Percentiles rank a stretch among this genome's conserved stretches.
Evolutionary conservation across 2,888 invertebrate genomes (phyloP).

Genomic region (Hedya salicella): DNA sequence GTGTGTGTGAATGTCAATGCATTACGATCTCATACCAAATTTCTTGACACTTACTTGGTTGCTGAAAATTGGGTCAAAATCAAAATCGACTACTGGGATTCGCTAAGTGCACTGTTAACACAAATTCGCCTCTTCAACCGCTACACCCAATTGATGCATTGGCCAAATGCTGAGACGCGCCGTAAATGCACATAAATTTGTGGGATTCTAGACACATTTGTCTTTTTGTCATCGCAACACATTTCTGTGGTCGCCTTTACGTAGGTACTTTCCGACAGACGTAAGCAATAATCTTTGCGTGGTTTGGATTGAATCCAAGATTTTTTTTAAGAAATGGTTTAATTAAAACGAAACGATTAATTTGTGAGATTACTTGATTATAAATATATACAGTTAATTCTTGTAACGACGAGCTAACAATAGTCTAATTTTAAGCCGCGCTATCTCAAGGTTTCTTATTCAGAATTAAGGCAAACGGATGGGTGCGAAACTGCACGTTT

Average conservation of each 20-base stretch:
- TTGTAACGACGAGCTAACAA: conserved; percentile 19
- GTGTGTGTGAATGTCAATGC: too few species aligned
- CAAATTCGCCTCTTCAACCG: too few species aligned
- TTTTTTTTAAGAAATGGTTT: conserved; percentile 16
- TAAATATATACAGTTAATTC: conserved; percentile 18
- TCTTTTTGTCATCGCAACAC: not conserved
- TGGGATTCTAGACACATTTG: too few species aligned
- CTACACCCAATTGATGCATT: too few species aligned
- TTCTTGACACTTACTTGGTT: too few species aligned
- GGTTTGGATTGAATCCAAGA: conserved; percentile 32
- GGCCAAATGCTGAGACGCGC: too few species aligned
- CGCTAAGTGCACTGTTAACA: too few species aligned
- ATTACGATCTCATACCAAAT: too few species aligned
- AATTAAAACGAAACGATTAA: conserved; percentile 25
- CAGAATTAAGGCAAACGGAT: conserved; percentile 15
- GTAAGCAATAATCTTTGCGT: conserved; percentile 31
- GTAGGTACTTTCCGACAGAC: conserved; percentile 8
- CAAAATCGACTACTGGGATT: too few species aligned
- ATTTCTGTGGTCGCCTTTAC: conserved; percentile 1
- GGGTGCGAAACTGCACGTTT: conserved; percentile 19
- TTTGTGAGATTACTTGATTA: conserved; percentile 7
- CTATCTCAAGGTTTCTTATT: conserved; percentile 6
- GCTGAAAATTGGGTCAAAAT: too few species aligned
- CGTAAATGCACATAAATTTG: too few species aligned
- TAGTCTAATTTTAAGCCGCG: not conserved